Conservation (phyloP, 2,888 invertebrate genomes). For the Drosophila fulvimacula region DNA sequence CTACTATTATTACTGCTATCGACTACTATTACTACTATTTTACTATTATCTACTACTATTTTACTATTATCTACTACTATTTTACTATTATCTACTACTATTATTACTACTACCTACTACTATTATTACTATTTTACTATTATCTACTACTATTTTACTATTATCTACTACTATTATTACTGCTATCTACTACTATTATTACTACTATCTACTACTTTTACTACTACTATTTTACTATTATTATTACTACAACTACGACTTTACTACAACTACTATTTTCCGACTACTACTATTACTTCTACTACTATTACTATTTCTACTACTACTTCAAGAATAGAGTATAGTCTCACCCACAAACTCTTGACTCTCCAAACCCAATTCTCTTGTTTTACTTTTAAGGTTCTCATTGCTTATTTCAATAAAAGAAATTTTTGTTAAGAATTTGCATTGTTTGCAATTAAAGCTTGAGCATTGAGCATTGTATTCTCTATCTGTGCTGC, state of each 20-base stretch:
- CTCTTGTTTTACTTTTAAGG: background rate
- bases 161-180: background rate
- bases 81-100: background rate
- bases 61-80: no score
- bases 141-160: background rate
- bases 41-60: background rate
- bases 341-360: background rate
- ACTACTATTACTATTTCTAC: background rate
- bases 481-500: slow-evolving; percentile 29
- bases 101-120: background rate
- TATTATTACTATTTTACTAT: background rate
- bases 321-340: background rate
- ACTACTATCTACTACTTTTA: background rate
- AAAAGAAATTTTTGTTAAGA: slow-evolving; percentile 31
- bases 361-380: no score
- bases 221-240: background rate
- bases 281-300: background rate
- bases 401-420: background rate
- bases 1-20: no score
- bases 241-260: background rate
- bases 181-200: background rate
- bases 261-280: background rate
- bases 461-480: slow-evolving; percentile 34
- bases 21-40: no score
- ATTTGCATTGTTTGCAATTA: slow-evolving; percentile 53